Base-by-base conservation (phyloP, 1,140 invertebrate genomes). In the Magallana gigas region DNA sequence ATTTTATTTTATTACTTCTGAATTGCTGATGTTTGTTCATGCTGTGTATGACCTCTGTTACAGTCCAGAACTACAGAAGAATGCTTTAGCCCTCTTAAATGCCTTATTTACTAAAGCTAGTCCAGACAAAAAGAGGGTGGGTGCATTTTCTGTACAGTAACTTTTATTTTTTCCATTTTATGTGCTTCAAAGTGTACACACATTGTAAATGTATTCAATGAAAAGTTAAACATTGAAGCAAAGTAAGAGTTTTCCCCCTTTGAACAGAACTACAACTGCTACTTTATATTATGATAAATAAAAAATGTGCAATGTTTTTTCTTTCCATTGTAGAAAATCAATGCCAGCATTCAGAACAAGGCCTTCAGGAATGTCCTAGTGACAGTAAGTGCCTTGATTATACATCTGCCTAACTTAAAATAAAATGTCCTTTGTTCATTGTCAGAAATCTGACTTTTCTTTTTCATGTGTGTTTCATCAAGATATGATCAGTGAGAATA, bases 81-180 rank as follows among this genome's bases (percentile, higher is more conserved):
- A 98, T 95, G 97, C 98, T 1, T 97, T 99, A 90, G 98, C 98
- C 12, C 95, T 99, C 3, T 97, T 99, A 58, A 99, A 99, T 96
- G 98, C 98, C 16, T 95, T 99, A 80, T 97, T 99, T 91, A 95
- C 97, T 57, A 98, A 98, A 95, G 98, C 98, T n/a, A 97, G 98
- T 93, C 92, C 96, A 71, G 93, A 95, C 0, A 98, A 98, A 91
- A 96, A 97, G 84, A 96, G 96, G 93, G 95, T 94, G 85, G 83
- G 91, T 88, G 2, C 36, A 48, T 48, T 48, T 48, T 5, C 36
- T 48, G 36, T 48, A 48, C 36, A 48, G 36, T 48, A 48, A 4
- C 36, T 48, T 4, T 48, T 48, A 5, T 2, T 48, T 48, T 48
- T 48, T 5, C 36, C 36, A 48, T 48, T 48, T 48, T 48, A 48